Evolutionary conservation across 1,140 invertebrate genomes (phyloP).

Genomic region (Chrysoperla carnea): DNA sequence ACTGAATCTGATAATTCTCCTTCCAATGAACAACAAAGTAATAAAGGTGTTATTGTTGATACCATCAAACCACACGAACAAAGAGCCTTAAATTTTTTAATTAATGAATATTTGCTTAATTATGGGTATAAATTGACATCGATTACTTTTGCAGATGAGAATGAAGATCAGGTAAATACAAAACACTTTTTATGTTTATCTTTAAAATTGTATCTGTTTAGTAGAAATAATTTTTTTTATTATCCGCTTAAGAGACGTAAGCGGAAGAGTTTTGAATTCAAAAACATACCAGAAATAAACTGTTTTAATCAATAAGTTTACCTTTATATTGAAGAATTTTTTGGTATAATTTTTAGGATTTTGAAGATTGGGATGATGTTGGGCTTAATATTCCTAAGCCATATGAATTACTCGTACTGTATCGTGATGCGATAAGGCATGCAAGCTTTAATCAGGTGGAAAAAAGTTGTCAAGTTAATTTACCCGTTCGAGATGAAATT

Average conservation of each 20-base stretch:
- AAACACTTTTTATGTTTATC: no score
- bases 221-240: no score
- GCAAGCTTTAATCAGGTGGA: constrained; percentile 22
- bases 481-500: constrained; percentile 16
- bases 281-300: no score
- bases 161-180: constrained; percentile 60
- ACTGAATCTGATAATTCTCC: constrained; percentile 43
- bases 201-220: no score
- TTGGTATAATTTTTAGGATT: constrained; percentile 39
- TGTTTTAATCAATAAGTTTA: background rate
- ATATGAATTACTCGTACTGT: constrained; percentile 55
- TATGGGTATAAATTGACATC: constrained; percentile 76
- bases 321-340: background rate
- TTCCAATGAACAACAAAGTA: constrained; percentile 19
- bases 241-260: no score
- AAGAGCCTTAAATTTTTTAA: constrained; percentile 69
- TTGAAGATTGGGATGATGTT: constrained; percentile 90
- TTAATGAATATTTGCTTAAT: constrained; percentile 71
- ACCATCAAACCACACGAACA: constrained; percentile 69
- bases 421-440: constrained; percentile 44
- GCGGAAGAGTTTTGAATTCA: no score
- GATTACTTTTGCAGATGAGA: constrained; percentile 85
- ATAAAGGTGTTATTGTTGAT: constrained; percentile 19
- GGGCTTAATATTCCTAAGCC: constrained; percentile 74
- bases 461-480: constrained; percentile 25